Evolutionary conservation across 1,140 invertebrate species (phyloP), one percentile per base, ranked within the genome.

Genomic region (Globodera rostochiensis): DNA sequence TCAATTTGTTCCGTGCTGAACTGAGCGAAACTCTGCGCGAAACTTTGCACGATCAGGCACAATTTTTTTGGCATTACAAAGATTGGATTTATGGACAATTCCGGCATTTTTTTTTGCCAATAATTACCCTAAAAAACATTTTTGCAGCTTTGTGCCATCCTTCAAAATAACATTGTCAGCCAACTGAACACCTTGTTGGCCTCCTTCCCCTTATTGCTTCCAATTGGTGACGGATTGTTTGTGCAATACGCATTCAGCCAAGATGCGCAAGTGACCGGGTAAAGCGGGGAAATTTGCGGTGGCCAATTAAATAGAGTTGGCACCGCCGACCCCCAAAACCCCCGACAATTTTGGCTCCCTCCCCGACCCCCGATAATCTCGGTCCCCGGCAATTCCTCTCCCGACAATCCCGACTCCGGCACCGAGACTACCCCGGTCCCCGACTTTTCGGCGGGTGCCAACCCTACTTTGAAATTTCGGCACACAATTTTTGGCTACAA

Each of bases 11-110:
- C 80, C 53, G 76, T 11, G 66, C 73, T 13, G 70, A 81, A 67
- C 66, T 89, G 7, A 83, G 84, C 45, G 53, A 69, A 21, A 66
- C 81, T 6, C 73, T 89, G 46, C 84, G 84, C 67, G 15, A 83
- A 57, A 78, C 75, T 7, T 86, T 89, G 50, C 85, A 90, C 77
- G 60, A 85, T 47, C 88, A 88, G 78, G 87, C 89, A 19, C 36
- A 36, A 36, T 36, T 36, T 36, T 25, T 36, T 36, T 36, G 47
- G 57, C 46, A 47, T 57, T 46, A 21, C 4, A 73, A 64, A 83
- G 46, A 82, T 1, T 25, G 57, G 25, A 4, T 74, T 73, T 21
- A 1, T 7, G 50, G 4, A 7, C 50, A 13, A 53, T 53, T 53
- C 50, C 50, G 50, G 11, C 50, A 74, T 21, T 74, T 46, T 21